phyloP scores from a whole-genome alignment of 2,797 vertebrate species.

The Nyctibius grandis region DNA sequence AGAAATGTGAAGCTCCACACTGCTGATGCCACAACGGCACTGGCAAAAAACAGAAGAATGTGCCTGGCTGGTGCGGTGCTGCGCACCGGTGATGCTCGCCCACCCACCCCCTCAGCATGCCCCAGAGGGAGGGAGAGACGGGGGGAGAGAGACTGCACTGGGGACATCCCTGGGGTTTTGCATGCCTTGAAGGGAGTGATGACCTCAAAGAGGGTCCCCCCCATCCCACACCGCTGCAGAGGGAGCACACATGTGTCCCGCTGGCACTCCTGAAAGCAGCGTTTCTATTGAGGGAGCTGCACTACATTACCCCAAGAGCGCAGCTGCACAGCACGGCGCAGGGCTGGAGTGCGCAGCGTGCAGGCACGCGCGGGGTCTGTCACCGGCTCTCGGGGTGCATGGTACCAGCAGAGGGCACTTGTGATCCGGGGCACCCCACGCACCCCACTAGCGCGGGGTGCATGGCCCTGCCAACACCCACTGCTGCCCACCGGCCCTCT shows the following conservation, averaged over 20 bases:
- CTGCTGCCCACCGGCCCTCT: too few species aligned
- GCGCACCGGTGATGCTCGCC: fast-evolving
- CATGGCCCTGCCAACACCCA: fast-evolving
- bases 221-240: fast-evolving
- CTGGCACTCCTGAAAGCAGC: neutral
- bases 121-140: fast-evolving
- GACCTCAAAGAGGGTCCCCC: neutral
- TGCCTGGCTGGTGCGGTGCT: fast-evolving
- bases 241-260: neutral
- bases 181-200: neutral
- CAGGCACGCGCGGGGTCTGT: fast-evolving
- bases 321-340: fast-evolving
- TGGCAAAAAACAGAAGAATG: neutral
- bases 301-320: too few species aligned
- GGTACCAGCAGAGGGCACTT: neutral
- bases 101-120: fast-evolving
- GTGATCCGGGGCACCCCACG: fast-evolving
- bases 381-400: too few species aligned
- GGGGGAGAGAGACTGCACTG: neutral
- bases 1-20: neutral
- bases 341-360: fast-evolving
- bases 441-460: fast-evolving
- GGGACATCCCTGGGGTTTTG: neutral
- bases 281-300: neutral
- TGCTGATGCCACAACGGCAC: fast-evolving